Conservation (phyloP, 2,888 invertebrate genomes). For the Campoplex nolae region DNA sequence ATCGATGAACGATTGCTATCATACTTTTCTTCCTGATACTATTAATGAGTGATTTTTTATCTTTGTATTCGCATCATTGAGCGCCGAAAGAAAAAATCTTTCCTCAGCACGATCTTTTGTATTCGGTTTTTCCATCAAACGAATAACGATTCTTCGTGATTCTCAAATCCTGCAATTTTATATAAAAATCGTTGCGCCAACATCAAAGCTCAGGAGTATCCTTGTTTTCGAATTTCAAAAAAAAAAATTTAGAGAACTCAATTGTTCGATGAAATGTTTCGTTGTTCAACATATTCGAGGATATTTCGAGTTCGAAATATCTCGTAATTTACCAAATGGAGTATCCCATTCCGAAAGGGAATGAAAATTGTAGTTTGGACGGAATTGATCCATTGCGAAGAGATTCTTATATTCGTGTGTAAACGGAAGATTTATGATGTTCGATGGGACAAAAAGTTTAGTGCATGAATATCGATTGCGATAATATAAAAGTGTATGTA, state of each 20-base stretch:
- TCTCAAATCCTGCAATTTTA: no score
- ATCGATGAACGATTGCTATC: neutral
- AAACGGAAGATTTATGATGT: conserved; percentile 57
- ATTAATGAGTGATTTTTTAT: no score
- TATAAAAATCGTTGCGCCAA: no score
- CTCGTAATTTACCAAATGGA: conserved; percentile 6
- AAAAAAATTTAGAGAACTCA: no score
- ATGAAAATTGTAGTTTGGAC: conserved; percentile 25
- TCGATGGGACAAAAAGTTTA: conserved; percentile 11
- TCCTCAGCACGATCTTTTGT: no score
- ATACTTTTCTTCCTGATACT: no score
- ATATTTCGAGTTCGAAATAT: neutral
- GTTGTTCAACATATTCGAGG: conserved; percentile 11
- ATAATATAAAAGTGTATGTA: neutral
- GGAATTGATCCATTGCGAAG: neutral
- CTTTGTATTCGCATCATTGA: no score
- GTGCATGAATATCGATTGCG: conserved; percentile 52
- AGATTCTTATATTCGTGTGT: conserved; percentile 49
- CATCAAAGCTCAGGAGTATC: no score
- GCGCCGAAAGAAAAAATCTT: no score
- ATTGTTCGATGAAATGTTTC: neutral
- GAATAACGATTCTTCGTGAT: no score
- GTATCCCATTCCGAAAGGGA: conserved; percentile 2
- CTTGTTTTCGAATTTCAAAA: no score
- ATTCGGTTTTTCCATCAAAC: no score